Evolutionary conservation across 2,797 vertebrate genomes (phyloP).

Genomic region (Odontamblyopus rebecca): DNA sequence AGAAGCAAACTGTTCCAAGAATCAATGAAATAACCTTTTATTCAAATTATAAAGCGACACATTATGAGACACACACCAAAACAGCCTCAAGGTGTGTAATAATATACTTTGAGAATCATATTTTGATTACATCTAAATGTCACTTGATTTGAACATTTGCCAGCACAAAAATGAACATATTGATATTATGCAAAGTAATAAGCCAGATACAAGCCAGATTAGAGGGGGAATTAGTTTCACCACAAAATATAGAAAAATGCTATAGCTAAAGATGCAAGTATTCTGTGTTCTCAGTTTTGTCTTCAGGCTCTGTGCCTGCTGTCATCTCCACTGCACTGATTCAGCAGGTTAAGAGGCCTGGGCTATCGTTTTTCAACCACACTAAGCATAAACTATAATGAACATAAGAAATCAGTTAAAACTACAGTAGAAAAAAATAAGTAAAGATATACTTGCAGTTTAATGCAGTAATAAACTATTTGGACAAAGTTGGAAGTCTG

Average conservation of each 20-base stretch:
- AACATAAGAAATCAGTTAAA: not conserved
- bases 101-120: slow-evolving; percentile 37
- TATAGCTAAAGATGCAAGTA: slow-evolving; percentile 34
- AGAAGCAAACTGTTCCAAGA: slow-evolving; percentile 31
- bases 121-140: slow-evolving; percentile 75
- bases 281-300: slow-evolving; percentile 76
- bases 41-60: slow-evolving; percentile 53
- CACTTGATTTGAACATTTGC: slow-evolving; percentile 55
- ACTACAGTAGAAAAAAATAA: slow-evolving; percentile 2
- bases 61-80: slow-evolving; percentile 45
- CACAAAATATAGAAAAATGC: slow-evolving; percentile 20
- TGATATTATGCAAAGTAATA: slow-evolving; percentile 40
- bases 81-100: slow-evolving; percentile 54
- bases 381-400: slow-evolving; percentile 7
- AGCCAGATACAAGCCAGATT: not conserved
- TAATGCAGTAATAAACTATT: not conserved
- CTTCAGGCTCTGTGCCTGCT: slow-evolving; percentile 69
- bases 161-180: slow-evolving; percentile 63
- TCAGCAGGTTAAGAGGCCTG: slow-evolving; percentile 69
- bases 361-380: slow-evolving; percentile 55
- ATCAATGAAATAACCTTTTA: slow-evolving; percentile 66
- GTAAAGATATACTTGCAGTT: not conserved
- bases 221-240: slow-evolving; percentile 11
- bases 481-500: not conserved
- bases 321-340: slow-evolving; percentile 60